A percentile compares a stretch with the other conserved stretches of the same genome.
phyloP scores from a whole-genome alignment of 2,888 invertebrate species.

The Melipona bicolor region DNA sequence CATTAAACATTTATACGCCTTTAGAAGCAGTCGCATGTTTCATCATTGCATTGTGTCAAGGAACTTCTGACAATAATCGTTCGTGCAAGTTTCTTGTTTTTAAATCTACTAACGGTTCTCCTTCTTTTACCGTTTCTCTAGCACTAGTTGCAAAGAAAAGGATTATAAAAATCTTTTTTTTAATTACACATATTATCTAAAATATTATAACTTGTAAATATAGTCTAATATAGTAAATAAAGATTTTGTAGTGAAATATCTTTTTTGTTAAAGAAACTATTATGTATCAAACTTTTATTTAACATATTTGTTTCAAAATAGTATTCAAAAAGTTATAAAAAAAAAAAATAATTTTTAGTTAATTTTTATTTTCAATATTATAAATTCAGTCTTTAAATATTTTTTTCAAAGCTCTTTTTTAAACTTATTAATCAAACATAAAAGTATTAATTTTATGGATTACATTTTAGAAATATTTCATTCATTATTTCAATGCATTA shows the following conservation, averaged over 20 bases:
- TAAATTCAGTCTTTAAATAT: neutral
- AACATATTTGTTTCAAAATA: neutral
- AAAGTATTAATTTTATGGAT: neutral
- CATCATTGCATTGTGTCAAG: slow-evolving; percentile 62
- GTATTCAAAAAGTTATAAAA: neutral
- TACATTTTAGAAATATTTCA: neutral
- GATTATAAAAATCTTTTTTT: neutral
- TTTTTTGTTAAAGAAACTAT: neutral
- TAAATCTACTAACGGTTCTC: slow-evolving; percentile 9
- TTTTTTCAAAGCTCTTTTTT: neutral
- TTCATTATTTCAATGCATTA: slow-evolving; percentile 1
- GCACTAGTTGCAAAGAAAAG: neutral
- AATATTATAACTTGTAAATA: neutral
- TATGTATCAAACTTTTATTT: neutral
- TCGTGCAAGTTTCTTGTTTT: slow-evolving; percentile 18
- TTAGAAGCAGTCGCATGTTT: slow-evolving; percentile 36
- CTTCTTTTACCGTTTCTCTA: neutral
- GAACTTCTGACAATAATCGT: slow-evolving; percentile 59
- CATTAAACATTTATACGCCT: slow-evolving; percentile 62
- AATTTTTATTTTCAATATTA: neutral
- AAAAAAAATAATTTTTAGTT: neutral
- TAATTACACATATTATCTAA: neutral
- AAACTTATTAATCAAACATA: neutral
- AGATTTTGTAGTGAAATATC: neutral
- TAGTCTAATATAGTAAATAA: neutral